These are phyloP conservation scores for Macropus fuliginosus DNA, from an alignment of 2,797 vertebrate genomes.

Conservation along the genomic window DNA sequence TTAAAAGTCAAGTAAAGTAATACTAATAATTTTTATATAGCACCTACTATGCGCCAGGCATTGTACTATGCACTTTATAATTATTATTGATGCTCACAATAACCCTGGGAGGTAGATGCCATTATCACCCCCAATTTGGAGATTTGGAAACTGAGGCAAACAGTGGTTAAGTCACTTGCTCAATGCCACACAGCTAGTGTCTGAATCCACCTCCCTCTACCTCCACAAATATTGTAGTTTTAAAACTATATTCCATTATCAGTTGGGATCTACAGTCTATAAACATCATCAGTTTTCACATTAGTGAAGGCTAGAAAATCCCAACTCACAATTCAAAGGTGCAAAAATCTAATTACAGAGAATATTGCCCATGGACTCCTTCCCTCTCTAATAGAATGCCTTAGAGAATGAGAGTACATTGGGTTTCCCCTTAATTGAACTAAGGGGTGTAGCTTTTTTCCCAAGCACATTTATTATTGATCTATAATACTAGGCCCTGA, in stretches of 20 bases:
- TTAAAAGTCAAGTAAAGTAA: background rate
- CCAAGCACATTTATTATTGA: conserved; percentile 48
- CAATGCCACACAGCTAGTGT: background rate
- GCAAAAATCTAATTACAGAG: conserved; percentile 74
- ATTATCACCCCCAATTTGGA: background rate
- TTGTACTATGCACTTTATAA: background rate
- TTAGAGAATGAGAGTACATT: conserved; percentile 72
- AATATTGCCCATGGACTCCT: conserved; percentile 68
- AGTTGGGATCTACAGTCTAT: conserved; percentile 27
- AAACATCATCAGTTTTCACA: conserved; percentile 40
- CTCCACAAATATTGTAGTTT: background rate
- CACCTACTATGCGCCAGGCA: background rate
- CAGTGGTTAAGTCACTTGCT: background rate
- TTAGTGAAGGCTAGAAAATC: conserved; percentile 53
- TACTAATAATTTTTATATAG: background rate
- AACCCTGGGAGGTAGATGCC: background rate
- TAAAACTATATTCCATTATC: conserved; percentile 17
- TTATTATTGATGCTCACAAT: background rate
- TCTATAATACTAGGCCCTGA: conserved; percentile 7
- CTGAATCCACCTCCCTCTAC: background rate
- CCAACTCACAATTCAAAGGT: conserved; percentile 64
- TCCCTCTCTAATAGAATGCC: conserved; percentile 64
- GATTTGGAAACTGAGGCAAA: background rate
- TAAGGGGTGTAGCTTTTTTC: conserved; percentile 31
- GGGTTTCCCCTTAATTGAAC: conserved; percentile 71